Conservation (phyloP, 2,888 invertebrate species). For the Apamea sordens region DNA sequence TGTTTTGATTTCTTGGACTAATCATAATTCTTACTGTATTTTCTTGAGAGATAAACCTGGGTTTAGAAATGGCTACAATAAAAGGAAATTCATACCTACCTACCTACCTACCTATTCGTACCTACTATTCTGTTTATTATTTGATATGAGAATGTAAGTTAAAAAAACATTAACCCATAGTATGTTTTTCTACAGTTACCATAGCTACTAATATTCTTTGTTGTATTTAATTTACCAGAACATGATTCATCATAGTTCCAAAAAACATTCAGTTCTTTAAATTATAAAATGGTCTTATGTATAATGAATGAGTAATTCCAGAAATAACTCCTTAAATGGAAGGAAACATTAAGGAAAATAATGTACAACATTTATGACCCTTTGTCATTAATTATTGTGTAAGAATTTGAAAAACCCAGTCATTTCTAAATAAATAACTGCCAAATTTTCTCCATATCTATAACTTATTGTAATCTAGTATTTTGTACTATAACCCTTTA, state of each 20-base stretch:
- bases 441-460: conserved; percentile 18
- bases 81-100: not conserved
- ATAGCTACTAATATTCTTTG: conserved; percentile 15
- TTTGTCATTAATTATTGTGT: conserved; percentile 23
- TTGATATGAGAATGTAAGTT: not conserved
- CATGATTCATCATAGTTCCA: conserved; percentile 10
- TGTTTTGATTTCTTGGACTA: not conserved
- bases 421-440: conserved; percentile 1
- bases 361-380: not conserved
- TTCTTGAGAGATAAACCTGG: not conserved
- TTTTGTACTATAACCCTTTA: conserved; percentile 6
- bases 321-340: not conserved
- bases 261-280: not conserved
- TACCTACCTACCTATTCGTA: too few species aligned
- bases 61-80: not conserved
- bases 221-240: not conserved
- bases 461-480: not conserved
- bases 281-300: not conserved
- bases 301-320: not conserved
- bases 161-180: not conserved
- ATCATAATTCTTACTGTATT: not conserved
- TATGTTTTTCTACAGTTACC: conserved; percentile 10
- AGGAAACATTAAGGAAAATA: conserved; percentile 13
- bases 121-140: not conserved
- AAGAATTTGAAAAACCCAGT: conserved; percentile 6